Evolutionary conservation across 2,797 vertebrate genomes (phyloP).

Genomic region (Acestrorhynchus altus): DNA sequence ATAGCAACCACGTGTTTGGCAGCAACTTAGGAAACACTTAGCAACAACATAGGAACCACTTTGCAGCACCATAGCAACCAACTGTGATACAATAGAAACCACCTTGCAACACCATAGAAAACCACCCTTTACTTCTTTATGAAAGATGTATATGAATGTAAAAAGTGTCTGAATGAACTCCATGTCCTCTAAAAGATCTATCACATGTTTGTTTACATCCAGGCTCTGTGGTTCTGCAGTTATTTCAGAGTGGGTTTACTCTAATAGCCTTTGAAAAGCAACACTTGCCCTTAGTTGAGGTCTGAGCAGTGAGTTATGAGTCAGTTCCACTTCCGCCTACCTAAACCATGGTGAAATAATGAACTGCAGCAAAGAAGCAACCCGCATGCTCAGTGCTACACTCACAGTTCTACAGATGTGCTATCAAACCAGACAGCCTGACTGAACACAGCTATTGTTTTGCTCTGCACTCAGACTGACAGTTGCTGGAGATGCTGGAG

Average conservation of each 20-base stretch:
- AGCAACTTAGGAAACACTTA: too few species aligned
- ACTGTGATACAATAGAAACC: too few species aligned
- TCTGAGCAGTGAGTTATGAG: not conserved
- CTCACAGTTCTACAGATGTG: slow-evolving; percentile 30
- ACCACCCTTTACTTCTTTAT: too few species aligned
- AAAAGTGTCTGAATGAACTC: too few species aligned
- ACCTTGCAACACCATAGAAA: too few species aligned
- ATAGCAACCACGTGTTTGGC: too few species aligned
- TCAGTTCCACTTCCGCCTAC: not conserved
- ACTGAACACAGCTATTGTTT: slow-evolving; percentile 59
- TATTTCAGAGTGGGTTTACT: not conserved
- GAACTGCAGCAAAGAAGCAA: slow-evolving; percentile 12
- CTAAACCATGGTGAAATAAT: slow-evolving; percentile 9
- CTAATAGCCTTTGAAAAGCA: not conserved
- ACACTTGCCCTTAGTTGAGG: not conserved
- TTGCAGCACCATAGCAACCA: too few species aligned
- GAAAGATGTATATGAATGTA: too few species aligned
- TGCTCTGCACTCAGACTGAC: slow-evolving; percentile 37
- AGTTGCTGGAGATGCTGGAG: slow-evolving; percentile 50
- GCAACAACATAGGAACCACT: too few species aligned
- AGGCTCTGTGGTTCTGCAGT: not conserved
- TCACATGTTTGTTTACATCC: not conserved
- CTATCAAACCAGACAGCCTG: slow-evolving; percentile 24
- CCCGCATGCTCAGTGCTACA: not conserved
- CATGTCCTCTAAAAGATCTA: not conserved